Evolutionary conservation across 2,113 vertebrate genomes (phyloP).

Genomic region (Cephalopholis sonnerati): DNA sequence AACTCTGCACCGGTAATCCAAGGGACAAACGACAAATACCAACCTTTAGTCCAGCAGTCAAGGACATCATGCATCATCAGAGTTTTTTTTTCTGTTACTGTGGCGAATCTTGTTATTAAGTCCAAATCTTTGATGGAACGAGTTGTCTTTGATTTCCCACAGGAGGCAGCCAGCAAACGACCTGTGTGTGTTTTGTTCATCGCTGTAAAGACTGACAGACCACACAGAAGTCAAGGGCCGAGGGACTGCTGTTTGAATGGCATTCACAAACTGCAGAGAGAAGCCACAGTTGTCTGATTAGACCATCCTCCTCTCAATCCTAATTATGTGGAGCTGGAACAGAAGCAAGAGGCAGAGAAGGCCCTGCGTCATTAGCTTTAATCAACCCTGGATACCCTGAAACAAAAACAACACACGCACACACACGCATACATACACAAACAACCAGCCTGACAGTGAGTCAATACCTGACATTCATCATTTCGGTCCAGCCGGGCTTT

Average conservation of each 20-base stretch:
- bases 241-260: conserved; percentile 26
- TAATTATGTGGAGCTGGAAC: conserved; percentile 64
- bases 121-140: conserved; percentile 45
- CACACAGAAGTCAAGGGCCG: conserved; percentile 12
- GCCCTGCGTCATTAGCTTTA: conserved; percentile 65
- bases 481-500: conserved; percentile 69
- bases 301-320: conserved; percentile 55
- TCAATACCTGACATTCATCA: conserved; percentile 82
- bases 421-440: background rate
- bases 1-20: conserved; percentile 54
- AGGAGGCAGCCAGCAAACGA: background rate
- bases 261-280: conserved; percentile 21
- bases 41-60: conserved; percentile 24
- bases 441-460: conserved; percentile 59
- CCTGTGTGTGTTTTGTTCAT: background rate
- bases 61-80: conserved; percentile 36
- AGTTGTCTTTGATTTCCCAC: conserved; percentile 34
- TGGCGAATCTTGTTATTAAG: conserved; percentile 3
- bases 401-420: conserved; percentile 37
- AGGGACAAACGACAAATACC: conserved; percentile 30
- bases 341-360: conserved; percentile 64
- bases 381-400: conserved; percentile 57
- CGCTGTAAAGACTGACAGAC: conserved; percentile 31
- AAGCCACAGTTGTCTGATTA: conserved; percentile 60
- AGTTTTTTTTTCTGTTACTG: background rate